Base-by-base conservation (phyloP, 2,888 invertebrate genomes). In the Diadromus collaris region DNA sequence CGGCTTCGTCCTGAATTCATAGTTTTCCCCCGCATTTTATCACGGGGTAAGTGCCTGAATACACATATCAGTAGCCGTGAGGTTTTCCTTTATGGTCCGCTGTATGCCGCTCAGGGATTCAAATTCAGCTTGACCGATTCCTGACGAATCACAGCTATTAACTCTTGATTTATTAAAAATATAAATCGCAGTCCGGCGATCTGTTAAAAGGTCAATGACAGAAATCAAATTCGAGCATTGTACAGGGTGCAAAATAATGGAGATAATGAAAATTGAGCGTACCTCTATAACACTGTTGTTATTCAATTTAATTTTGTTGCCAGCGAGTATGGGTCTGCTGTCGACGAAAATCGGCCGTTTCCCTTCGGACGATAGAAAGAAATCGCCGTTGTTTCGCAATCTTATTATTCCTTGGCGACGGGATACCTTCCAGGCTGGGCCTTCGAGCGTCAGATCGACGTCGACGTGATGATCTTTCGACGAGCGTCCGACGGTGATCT, bases 281-380 rank as follows among this genome's bases (percentile, higher is more conserved):
- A 96, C 96, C 94, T 99, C 99, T 70, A 99, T 96, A 13, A 98
- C 96, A 81, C 97, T 96, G 90, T 98, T 98, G 91, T 99, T 97
- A 88, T 95, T 96, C 19, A 99, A 93, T 86, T 97, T 95, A 74
- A 96, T 95, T 92, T 97, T 98, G 91, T 95, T 96, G 60, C 97
- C 98, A 67, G 95, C 94, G 10, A 97, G 93, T 71, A 99, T 94
- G 0, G 98, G 98, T 78, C 96, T 94, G 2, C 98, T 98, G 90
- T 99, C 98, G 6, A 99, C 96, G 90, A 97, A 98, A 86, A 99
- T 95, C 2, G 98, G 96, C 78, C 98, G 92, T 89, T 98, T 97
- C 24, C 99, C 99, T 90, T 98, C 98, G 60, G 99, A 99, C 24
- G 96, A 95, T 86, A 99, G 94, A 89, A 97, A 97, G 91, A 99